Evolutionary conservation across 2,888 invertebrate genomes (phyloP).

Genomic region (Eupeodes latifasciatus): DNA sequence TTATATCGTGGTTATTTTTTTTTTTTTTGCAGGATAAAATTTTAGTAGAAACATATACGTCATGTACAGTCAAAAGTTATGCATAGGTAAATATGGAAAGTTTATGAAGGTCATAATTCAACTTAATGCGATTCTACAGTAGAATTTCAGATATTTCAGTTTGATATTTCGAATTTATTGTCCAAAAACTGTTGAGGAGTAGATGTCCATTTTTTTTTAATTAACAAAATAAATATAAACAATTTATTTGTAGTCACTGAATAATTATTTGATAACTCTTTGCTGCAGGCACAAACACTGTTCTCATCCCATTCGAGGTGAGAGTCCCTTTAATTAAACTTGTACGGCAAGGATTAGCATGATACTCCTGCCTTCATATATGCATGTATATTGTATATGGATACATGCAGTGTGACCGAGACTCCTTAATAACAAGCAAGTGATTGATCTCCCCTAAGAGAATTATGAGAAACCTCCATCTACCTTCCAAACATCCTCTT

Average conservation of each 20-base stretch:
- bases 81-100: not conserved
- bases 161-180: too few species aligned
- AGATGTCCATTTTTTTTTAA: too few species aligned
- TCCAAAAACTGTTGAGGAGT: too few species aligned
- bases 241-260: too few species aligned
- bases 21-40: not conserved
- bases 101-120: not conserved
- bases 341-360: not conserved
- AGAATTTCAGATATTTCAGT: too few species aligned
- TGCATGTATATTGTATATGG: not conserved
- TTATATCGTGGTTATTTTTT: not conserved
- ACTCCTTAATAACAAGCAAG: constrained; percentile 28
- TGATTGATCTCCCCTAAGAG: constrained; percentile 54
- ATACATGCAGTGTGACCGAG: not conserved
- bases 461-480: not conserved
- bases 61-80: not conserved
- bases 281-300: not conserved
- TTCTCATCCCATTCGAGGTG: not conserved
- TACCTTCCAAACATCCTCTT: not conserved
- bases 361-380: not conserved
- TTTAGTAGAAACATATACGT: not conserved
- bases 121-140: too few species aligned
- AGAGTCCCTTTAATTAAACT: not conserved
- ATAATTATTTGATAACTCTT: too few species aligned
- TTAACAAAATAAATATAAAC: too few species aligned